A percentile compares a stretch with the other conserved stretches of the same genome.
Conservation (phyloP, 2,113 vertebrate species). For the Plecturocebus donacophilus region DNA sequence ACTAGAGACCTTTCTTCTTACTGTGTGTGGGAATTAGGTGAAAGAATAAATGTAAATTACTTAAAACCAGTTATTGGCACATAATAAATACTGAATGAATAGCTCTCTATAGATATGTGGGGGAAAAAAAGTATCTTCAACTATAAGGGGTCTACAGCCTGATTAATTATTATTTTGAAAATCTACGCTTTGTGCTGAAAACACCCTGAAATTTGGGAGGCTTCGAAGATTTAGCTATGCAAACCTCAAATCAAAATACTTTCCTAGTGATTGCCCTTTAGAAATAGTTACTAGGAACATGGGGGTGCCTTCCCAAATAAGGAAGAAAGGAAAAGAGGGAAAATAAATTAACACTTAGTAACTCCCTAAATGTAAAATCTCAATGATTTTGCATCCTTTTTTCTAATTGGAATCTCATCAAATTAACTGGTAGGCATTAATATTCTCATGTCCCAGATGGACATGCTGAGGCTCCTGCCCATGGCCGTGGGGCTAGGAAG, state of each 20-base stretch:
- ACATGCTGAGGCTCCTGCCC: background rate
- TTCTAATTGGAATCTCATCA: background rate
- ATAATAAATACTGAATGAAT: background rate
- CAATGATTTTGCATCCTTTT: background rate
- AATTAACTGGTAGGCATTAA: background rate
- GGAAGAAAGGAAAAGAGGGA: background rate
- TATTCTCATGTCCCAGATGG: background rate
- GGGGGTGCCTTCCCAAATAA: background rate
- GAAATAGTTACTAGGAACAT: background rate
- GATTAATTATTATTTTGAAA: slow-evolving; percentile 3
- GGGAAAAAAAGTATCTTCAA: background rate
- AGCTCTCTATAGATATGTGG: background rate
- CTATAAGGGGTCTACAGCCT: background rate
- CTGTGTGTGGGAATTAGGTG: background rate
- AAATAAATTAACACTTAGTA: background rate
- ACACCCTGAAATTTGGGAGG: background rate
- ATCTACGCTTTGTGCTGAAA: background rate
- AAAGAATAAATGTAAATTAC: background rate
- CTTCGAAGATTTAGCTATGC: background rate
- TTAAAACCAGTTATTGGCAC: background rate
- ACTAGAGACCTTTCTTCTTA: background rate
- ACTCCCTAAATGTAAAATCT: background rate
- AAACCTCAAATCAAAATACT: slow-evolving; percentile 14
- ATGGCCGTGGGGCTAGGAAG: background rate
- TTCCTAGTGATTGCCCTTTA: background rate